These are phyloP conservation scores for Borostomias antarcticus DNA, from an alignment of 2,797 vertebrate genomes.

Conservation along the genomic window DNA sequence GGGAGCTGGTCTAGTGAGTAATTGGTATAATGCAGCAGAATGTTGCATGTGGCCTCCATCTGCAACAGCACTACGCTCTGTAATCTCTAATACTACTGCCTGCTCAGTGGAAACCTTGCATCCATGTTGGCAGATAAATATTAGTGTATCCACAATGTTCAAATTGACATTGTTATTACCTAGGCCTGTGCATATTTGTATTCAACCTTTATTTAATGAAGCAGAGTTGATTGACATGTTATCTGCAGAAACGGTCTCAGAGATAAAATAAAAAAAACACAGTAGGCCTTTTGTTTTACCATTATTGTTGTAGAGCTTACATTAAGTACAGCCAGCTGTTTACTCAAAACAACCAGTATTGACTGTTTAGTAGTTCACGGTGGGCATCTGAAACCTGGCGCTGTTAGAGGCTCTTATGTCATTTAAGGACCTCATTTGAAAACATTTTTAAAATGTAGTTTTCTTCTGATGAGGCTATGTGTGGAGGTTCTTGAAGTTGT, in stretches of 20 bases:
- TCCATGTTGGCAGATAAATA: background rate
- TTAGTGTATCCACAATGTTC: no score
- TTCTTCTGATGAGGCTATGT: background rate
- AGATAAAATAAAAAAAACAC: background rate
- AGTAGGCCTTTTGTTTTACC: background rate
- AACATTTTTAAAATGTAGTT: background rate
- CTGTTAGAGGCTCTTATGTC: background rate
- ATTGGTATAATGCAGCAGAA: no score
- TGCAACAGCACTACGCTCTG: no score
- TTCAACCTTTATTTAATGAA: no score
- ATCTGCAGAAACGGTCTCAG: no score
- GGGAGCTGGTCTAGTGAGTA: background rate
- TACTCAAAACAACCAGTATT: slow-evolving; percentile 7
- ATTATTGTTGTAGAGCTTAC: background rate
- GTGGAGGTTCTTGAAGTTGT: background rate
- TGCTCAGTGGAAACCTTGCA: background rate
- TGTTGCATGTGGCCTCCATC: no score
- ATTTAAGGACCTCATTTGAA: background rate
- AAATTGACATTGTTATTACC: no score
- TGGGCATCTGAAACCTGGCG: background rate
- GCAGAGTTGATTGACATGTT: no score
- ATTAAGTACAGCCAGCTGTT: background rate
- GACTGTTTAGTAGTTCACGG: background rate
- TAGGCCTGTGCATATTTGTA: no score
- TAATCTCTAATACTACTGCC: no score